Base-by-base conservation (phyloP, 35 echinoderm and acorn worm species). In the Ptychodera flava region DNA sequence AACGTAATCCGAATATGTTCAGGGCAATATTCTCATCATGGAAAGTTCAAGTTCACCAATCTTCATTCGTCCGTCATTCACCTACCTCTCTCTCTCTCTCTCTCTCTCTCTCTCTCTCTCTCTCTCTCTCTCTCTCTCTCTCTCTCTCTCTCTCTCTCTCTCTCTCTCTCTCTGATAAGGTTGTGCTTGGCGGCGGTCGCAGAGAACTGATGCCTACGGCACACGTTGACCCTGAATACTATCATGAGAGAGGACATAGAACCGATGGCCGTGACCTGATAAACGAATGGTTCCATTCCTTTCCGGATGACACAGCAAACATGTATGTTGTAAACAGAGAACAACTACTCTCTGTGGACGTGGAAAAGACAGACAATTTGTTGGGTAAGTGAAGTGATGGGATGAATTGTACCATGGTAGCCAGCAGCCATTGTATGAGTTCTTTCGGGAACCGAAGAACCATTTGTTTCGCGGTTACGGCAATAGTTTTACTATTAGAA, bases 151-250 rank as follows among this genome's bases (percentile, higher is more conserved):
- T n/a, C n/a, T n/a, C n/a, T n/a, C n/a, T n/a, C n/a, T n/a, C n/a
- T n/a, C n/a, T n/a, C n/a, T n/a, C n/a, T n/a, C n/a, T n/a, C n/a
- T n/a, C n/a, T n/a, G n/a, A n/a, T n/a, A n/a, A 94, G 92, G 92
- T 94, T 16, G 77, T 85, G 12, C 14, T 94, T 0, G 92, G 92
- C 80, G 92, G 92, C 27, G 92, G 92, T 0, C 45, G 92, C 30
- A 32, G 86, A 28, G 85, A 91, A 79, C 87, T 94, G 78, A 16
- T 84, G 27, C 81, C 75, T 22, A 81, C 33, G 15, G 81, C 85
- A 29, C 81, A 87, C 32, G n/a, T 30, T 1, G 89, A 91, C 35
- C 88, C 80, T 0, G 89, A 94, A 77, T 82, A 91, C 77, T 14
- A 32, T 15, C 31, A 1, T 29, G 16, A 16, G 0, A 33, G n/a